Conservation (phyloP, 2,113 vertebrate genomes). For the Lasiurus cinereus region DNA sequence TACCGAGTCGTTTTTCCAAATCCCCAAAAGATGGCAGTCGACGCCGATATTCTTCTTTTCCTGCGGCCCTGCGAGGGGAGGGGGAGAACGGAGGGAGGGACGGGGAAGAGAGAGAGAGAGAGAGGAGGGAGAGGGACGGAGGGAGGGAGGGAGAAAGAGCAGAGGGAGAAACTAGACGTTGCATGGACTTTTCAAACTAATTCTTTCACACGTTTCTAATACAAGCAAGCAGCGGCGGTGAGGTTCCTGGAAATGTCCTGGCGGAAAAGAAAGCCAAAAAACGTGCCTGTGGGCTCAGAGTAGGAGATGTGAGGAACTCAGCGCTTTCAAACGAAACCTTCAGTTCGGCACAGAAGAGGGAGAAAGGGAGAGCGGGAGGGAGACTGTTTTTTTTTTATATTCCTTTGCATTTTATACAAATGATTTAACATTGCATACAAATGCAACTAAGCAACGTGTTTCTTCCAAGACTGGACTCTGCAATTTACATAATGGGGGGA, state of each 20-base stretch:
- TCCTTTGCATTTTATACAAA: slow-evolving; percentile 34
- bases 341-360: background rate
- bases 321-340: background rate
- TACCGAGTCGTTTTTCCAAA: slow-evolving; percentile 88
- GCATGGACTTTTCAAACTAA: slow-evolving; percentile 58
- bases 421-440: background rate
- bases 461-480: slow-evolving; percentile 15
- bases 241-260: slow-evolving; percentile 75
- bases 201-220: slow-evolving; percentile 82
- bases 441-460: slow-evolving; percentile 14
- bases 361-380: background rate
- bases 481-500: background rate
- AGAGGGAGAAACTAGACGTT: slow-evolving; percentile 1
- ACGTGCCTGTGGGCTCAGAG: slow-evolving; percentile 39
- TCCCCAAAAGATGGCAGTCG: slow-evolving; percentile 98
- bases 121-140: background rate
- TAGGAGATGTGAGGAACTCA: slow-evolving; percentile 48
- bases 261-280: background rate
- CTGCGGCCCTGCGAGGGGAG: slow-evolving; percentile 50
- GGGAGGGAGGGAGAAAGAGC: background rate
- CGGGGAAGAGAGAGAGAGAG: no score
- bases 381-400: background rate
- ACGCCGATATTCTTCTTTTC: slow-evolving; percentile 87
- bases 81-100: background rate
- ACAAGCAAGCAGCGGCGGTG: slow-evolving; percentile 83